Conservation (phyloP, 1,140 invertebrate genomes). For the Pantala flavescens region DNA sequence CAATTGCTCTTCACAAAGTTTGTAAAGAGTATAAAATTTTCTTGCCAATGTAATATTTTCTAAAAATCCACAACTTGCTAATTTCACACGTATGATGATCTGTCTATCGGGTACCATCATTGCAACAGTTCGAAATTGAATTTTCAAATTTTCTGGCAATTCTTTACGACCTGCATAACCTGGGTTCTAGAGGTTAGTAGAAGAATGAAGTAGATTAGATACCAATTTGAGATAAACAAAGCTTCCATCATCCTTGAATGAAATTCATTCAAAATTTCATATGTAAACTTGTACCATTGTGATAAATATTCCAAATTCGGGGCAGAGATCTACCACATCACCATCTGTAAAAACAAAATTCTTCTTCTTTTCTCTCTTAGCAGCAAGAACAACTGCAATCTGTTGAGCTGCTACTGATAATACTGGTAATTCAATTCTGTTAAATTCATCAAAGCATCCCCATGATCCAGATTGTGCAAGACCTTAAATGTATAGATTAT, state of each 20-base stretch:
- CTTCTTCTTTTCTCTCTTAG: conserved; percentile 84
- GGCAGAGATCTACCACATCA: conserved; percentile 83
- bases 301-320: conserved; percentile 94
- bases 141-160: conserved; percentile 93
- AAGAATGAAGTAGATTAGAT: not conserved
- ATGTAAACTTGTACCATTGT: conserved; percentile 66
- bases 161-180: conserved; percentile 94
- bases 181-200: conserved; percentile 60
- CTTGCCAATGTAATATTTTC: conserved; percentile 91
- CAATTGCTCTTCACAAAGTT: conserved; percentile 92
- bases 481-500: conserved; percentile 38
- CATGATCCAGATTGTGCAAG: conserved; percentile 90
- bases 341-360: conserved; percentile 89
- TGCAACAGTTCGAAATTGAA: conserved; percentile 92
- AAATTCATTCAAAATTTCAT: not conserved
- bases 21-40: conserved; percentile 95
- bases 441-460: conserved; percentile 97
- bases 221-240: not conserved
- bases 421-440: conserved; percentile 89
- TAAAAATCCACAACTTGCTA: conserved; percentile 90
- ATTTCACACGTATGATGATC: conserved; percentile 93
- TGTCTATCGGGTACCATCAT: conserved; percentile 99
- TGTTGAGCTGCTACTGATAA: conserved; percentile 89
- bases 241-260: not conserved
- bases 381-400: conserved; percentile 80